phyloP scores from a whole-genome alignment of 2,888 invertebrate genomes.

The Drosophila antonietae region DNA sequence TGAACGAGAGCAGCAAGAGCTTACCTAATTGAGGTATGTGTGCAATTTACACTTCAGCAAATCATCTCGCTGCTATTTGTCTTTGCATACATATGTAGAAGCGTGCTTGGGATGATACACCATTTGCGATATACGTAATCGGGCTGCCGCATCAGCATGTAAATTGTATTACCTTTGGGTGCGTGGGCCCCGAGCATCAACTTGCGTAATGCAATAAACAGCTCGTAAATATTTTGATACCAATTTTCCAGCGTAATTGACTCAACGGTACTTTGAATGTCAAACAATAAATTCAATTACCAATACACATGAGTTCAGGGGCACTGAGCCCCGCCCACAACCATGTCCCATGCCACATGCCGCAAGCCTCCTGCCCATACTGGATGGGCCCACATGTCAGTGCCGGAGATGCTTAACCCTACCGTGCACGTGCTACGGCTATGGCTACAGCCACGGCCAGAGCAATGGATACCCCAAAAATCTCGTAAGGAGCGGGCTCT shows the following conservation, averaged over 20 bases:
- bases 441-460: constrained; percentile 30
- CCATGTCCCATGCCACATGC: neutral
- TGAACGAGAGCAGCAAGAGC: constrained; percentile 12
- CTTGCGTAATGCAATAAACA: constrained; percentile 79
- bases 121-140: constrained; percentile 57
- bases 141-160: constrained; percentile 70
- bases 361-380: neutral
- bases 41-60: constrained; percentile 66
- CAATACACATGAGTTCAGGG: constrained; percentile 62
- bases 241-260: constrained; percentile 82
- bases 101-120: constrained; percentile 31
- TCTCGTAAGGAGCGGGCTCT: constrained; percentile 49
- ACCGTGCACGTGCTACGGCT: constrained; percentile 60
- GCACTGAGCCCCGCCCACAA: constrained; percentile 6
- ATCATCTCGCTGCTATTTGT: constrained; percentile 46
- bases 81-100: constrained; percentile 14
- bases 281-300: constrained; percentile 83
- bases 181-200: constrained; percentile 47
- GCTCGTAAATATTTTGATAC: constrained; percentile 82
- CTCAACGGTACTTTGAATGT: constrained; percentile 82
- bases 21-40: constrained; percentile 54
- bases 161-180: constrained; percentile 73
- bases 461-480: constrained; percentile 62
- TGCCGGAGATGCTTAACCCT: constrained; percentile 71
- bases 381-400: constrained; percentile 34